Evolutionary conservation across 2,888 invertebrate genomes (phyloP).

Genomic region (Hypomecis atomaria): DNA sequence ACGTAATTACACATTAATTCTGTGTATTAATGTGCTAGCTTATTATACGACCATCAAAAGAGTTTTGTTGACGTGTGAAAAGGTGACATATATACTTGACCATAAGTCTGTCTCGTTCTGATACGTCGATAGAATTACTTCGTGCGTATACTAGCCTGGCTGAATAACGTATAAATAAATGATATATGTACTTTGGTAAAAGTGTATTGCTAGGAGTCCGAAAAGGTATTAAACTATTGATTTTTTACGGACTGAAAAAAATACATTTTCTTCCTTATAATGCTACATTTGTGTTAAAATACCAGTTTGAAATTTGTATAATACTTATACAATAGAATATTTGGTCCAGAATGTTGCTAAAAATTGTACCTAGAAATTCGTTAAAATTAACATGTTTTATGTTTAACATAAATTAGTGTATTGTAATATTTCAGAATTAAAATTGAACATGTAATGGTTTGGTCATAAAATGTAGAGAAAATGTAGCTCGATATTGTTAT

Average conservation of each 20-base stretch:
- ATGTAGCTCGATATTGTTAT: conserved; percentile 19
- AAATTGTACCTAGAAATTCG: conserved; percentile 10
- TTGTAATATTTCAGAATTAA: conserved; percentile 22
- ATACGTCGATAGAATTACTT: too few species aligned
- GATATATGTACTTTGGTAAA: too few species aligned
- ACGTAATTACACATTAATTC: too few species aligned
- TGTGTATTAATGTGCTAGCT: too few species aligned
- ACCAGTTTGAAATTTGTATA: background rate
- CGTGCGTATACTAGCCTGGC: too few species aligned
- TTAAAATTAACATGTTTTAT: conserved; percentile 19
- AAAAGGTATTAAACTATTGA: background rate
- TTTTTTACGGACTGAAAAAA: background rate
- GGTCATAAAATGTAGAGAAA: conserved; percentile 12
- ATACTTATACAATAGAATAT: conserved; percentile 2
- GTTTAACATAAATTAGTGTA: conserved; percentile 19
- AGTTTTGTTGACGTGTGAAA: too few species aligned
- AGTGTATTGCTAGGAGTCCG: background rate
- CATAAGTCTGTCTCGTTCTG: too few species aligned
- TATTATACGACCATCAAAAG: too few species aligned
- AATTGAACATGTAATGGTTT: conserved; percentile 16
- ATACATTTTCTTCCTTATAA: background rate
- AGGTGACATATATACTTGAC: too few species aligned
- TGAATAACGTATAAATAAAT: too few species aligned
- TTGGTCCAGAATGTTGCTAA: conserved; percentile 15
- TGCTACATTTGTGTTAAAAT: background rate